A percentile compares a stretch with the other conserved stretches of the same genome.
These are phyloP conservation scores for Hyperoplus lanceolatus DNA, from an alignment of 2,797 vertebrate genomes.

Conservation along the genomic window DNA sequence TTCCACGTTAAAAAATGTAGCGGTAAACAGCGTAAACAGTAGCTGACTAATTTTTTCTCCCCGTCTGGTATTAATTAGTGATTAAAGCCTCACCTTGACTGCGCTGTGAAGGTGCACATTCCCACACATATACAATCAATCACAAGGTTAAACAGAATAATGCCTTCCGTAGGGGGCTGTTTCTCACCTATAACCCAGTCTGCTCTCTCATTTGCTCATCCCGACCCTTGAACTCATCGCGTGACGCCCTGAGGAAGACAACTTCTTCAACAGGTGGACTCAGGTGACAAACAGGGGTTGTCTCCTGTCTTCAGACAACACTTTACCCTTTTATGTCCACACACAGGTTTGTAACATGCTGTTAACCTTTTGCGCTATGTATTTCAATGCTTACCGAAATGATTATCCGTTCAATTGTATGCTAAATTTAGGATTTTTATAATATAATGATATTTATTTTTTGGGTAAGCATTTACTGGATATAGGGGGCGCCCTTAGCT, in stretches of 20 bases:
- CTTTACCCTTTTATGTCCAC: constrained; percentile 23
- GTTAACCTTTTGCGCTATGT: no score
- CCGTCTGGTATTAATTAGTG: constrained; percentile 20
- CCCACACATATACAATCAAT: constrained; percentile 4
- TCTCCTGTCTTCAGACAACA: constrained; percentile 32
- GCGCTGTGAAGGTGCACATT: not conserved
- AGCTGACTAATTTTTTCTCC: constrained; percentile 30
- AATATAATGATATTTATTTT: no score
- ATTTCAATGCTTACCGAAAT: no score
- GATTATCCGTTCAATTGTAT: no score
- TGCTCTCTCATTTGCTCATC: constrained; percentile 52
- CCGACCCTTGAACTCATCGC: constrained; percentile 59
- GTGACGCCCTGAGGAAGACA: constrained; percentile 16
- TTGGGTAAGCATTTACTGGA: no score
- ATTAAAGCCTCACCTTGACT: constrained; percentile 39
- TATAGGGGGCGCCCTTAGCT: no score
- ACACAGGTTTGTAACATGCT: not conserved
- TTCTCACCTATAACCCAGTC: constrained; percentile 58
- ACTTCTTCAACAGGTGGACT: constrained; percentile 59
- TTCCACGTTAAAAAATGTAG: not conserved
- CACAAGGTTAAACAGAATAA: constrained; percentile 25
- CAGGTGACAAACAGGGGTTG: constrained; percentile 70
- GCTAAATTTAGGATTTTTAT: no score
- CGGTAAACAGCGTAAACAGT: constrained; percentile 14
- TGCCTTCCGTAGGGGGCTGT: constrained; percentile 12